Conservation (phyloP, 2,113 vertebrate species). For the Ctenodactylus gundi region DNA sequence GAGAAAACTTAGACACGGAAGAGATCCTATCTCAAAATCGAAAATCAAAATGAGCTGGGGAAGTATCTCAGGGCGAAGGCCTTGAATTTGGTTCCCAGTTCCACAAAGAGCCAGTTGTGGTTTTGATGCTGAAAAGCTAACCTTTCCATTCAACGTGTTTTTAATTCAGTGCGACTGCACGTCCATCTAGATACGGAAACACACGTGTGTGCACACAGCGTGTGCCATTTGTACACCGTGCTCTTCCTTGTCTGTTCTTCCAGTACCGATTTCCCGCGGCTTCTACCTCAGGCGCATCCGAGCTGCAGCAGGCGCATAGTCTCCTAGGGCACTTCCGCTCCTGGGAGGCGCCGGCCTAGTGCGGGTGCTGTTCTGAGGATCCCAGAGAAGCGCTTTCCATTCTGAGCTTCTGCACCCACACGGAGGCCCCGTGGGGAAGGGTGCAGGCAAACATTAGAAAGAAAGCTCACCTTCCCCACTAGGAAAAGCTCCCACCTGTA, state of each 20-base stretch:
- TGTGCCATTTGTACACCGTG: no score
- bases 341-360: background rate
- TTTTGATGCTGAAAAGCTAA: background rate
- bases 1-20: no score
- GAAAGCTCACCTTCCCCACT: background rate
- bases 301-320: no score
- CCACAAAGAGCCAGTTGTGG: no score
- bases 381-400: conserved; percentile 37
- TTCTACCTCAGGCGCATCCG: background rate
- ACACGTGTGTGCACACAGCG: background rate
- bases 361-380: conserved; percentile 5
- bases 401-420: background rate
- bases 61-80: no score
- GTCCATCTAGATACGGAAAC: background rate
- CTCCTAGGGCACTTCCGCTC: background rate
- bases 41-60: no score
- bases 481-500: background rate
- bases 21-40: no score
- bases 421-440: background rate
- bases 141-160: background rate
- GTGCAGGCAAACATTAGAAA: background rate
- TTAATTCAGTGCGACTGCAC: background rate
- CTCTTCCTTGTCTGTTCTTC: background rate
- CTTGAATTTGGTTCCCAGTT: background rate
- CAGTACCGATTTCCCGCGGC: background rate